Evolutionary conservation across 1,140 invertebrate genomes (phyloP).

Genomic region (Limonius californicus): DNA sequence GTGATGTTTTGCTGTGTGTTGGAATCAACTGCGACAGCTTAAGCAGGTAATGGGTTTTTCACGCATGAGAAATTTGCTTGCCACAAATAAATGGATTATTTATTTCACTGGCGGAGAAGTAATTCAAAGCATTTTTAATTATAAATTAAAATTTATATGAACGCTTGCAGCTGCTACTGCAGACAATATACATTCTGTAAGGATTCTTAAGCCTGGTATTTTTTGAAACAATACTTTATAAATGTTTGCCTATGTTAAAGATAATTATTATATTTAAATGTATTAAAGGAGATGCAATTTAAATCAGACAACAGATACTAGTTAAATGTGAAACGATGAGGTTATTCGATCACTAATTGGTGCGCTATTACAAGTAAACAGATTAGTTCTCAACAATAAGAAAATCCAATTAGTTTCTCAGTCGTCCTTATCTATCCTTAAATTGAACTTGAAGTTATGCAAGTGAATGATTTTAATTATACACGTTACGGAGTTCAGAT

Average conservation of each 20-base stretch:
- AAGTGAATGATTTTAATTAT: background rate
- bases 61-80: too few relatives aligned
- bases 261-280: background rate
- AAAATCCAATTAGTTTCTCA: background rate
- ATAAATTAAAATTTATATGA: too few relatives aligned
- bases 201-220: background rate
- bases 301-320: background rate
- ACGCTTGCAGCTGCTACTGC: too few relatives aligned
- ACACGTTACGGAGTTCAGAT: background rate
- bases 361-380: background rate
- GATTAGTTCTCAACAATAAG: background rate
- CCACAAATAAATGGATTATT: too few relatives aligned
- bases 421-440: background rate
- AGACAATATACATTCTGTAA: too few relatives aligned
- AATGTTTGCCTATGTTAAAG: too few relatives aligned
- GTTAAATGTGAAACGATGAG: background rate
- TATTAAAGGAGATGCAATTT: background rate
- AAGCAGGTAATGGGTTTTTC: too few relatives aligned
- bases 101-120: too few relatives aligned
- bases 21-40: too few relatives aligned
- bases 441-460: background rate
- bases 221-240: background rate
- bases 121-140: too few relatives aligned
- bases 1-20: too few relatives aligned
- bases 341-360: background rate